These are phyloP conservation scores for Drosophila sturtevanti DNA, from an alignment of 1,140 invertebrate species.

Conservation along the genomic window DNA sequence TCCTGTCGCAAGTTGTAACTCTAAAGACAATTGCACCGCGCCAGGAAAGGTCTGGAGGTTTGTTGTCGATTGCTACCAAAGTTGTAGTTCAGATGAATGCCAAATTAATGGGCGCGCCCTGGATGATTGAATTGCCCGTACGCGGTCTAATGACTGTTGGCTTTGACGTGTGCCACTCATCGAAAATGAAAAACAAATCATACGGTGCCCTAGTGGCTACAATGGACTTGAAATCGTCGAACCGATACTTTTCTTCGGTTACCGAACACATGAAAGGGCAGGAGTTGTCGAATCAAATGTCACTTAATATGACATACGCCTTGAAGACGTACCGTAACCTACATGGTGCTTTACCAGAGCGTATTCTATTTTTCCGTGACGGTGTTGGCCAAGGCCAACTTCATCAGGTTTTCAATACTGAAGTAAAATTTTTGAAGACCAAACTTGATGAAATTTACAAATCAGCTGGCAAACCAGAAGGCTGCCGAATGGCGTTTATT, in stretches of 20 bases:
- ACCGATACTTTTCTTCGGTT: constrained; percentile 56
- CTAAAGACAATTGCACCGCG: constrained; percentile 85
- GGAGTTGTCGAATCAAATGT: constrained; percentile 88
- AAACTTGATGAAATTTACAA: constrained; percentile 84
- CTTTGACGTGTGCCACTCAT: constrained; percentile 94
- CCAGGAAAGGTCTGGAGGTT: constrained; percentile 69
- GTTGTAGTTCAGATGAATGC: constrained; percentile 93
- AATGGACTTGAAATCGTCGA: constrained; percentile 84
- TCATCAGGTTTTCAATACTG: constrained; percentile 86
- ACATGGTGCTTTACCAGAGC: constrained; percentile 82
- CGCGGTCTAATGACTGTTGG: constrained; percentile 91
- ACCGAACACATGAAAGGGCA: constrained; percentile 87
- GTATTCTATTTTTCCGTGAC: constrained; percentile 89
- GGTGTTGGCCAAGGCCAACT: constrained; percentile 94
- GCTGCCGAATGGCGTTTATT: constrained; percentile 87
- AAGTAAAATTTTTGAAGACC: constrained; percentile 85
- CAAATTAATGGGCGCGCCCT: constrained; percentile 94
- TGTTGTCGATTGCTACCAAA: constrained; percentile 93
- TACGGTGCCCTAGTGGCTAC: constrained; percentile 91
- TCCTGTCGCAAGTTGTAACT: constrained; percentile 90
- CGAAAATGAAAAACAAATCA: constrained; percentile 85
- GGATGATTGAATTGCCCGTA: constrained; percentile 89
- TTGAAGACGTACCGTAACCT: constrained; percentile 84
- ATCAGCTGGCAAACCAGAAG: constrained; percentile 48
- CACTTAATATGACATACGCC: constrained; percentile 85